Base-by-base conservation (phyloP, 2,113 vertebrate species). In the Typhlomys cinereus region DNA sequence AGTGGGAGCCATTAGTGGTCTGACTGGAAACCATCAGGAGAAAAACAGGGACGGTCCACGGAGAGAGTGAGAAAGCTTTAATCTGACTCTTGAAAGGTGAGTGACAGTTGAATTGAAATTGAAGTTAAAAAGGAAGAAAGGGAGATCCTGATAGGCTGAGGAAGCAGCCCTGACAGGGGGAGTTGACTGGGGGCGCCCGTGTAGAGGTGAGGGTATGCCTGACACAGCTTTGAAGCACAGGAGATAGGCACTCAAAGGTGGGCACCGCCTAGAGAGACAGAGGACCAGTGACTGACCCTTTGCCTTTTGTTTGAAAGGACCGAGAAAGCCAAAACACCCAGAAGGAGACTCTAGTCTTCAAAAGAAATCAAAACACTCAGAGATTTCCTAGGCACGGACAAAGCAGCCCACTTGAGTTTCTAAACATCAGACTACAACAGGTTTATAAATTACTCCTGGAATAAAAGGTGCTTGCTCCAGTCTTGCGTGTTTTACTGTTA, bases 71-170 rank as follows among this genome's bases (percentile, higher is more conserved):
- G 50, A 21, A n/a, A 64, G 44, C n/a, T 64, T 92, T 67, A 64
- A 34, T 20, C 54, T 39, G n/a, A 93, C 74, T n/a, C n/a, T 82
- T 93, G 69, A 52, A 70, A 87, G 39, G 64, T 76, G 34, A 31
- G 10, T 57, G 75, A 31, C 31, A 78, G 89, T 78, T 95, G 44
- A 89, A 84, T 62, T 90, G 90, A 29, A 93, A 92, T 78, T 95
- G 44, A 89, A 84, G 54, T 90, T 92, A 29, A 93, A 92, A n/a
- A 7, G n/a, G 18, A 71, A 12, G n/a, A 83, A 59, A 64, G 27
- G 86, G 36, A 36, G 21, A 25, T 25, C 21, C n/a, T 10, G 1
- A 4, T 21, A 64, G 50, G 90, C 69, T 79, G 89, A 84, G 74
- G 6, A 92, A 70, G 44, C 2, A 81, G 34, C 39, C 31, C 17